Evolutionary conservation across 2,888 invertebrate species (phyloP).

Genomic region (Pollenia angustigena): DNA sequence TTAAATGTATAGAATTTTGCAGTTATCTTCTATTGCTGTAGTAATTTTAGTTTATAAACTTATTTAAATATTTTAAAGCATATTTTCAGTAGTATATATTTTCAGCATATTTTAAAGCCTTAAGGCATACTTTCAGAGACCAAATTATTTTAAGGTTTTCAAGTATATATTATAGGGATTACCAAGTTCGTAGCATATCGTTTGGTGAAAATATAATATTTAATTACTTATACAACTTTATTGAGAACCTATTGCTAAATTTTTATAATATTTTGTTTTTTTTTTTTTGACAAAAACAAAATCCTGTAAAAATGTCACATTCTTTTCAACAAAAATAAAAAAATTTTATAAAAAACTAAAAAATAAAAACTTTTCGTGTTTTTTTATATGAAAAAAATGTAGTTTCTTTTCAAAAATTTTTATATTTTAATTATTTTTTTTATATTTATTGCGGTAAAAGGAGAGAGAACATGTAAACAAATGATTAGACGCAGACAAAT

Average conservation of each 20-base stretch:
- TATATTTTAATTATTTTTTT: slow-evolving; percentile 38
- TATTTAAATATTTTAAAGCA: no score
- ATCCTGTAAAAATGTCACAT: slow-evolving; percentile 69
- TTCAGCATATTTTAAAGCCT: no score
- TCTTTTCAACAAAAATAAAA: slow-evolving; percentile 26
- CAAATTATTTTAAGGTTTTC: no score
- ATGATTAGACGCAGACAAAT: slow-evolving; percentile 93
- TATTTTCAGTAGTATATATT: no score
- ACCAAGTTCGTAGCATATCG: no score
- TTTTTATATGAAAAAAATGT: slow-evolving; percentile 64
- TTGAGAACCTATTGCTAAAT: slow-evolving; percentile 6
- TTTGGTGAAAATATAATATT: no score
- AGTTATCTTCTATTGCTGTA: no score
- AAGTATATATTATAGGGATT: no score
- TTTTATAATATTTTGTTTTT: slow-evolving; percentile 42
- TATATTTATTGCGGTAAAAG: slow-evolving; percentile 64
- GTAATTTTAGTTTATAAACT: no score
- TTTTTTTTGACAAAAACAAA: slow-evolving; percentile 49
- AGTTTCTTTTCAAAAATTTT: slow-evolving; percentile 17
- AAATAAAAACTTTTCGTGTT: slow-evolving; percentile 58
- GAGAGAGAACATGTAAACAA: slow-evolving; percentile 85
- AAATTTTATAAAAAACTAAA: not conserved
- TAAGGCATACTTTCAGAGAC: no score
- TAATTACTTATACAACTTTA: not conserved
- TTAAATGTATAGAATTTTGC: no score